phyloP scores from a whole-genome alignment of 2,888 invertebrate genomes.

The Eupithecia vulgata region DNA sequence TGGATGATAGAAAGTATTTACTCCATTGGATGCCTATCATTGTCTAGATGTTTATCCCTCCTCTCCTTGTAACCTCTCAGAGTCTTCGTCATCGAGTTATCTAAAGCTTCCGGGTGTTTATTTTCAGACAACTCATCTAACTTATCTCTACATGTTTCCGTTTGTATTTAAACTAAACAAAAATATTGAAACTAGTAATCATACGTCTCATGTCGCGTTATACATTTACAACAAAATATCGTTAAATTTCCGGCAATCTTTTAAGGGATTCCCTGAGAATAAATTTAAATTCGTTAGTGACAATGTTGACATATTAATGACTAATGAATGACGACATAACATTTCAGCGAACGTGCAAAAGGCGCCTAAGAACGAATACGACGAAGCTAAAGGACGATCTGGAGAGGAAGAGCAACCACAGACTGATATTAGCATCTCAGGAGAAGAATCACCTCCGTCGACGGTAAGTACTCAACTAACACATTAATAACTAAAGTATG shows the following conservation, averaged over 20 bases:
- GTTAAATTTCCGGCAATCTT: not conserved
- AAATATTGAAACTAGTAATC: not conserved
- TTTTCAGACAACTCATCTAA: not conserved
- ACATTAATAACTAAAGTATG: not conserved
- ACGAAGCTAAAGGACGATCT: slow-evolving; percentile 58
- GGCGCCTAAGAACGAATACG: slow-evolving; percentile 54
- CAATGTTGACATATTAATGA: slow-evolving; percentile 9
- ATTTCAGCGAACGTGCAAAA: slow-evolving; percentile 68
- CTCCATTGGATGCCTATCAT: slow-evolving; percentile 58
- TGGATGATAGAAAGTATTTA: slow-evolving; percentile 46
- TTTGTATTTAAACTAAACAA: not conserved
- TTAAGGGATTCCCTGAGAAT: not conserved
- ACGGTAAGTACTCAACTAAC: slow-evolving; percentile 63
- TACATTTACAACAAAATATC: not conserved
- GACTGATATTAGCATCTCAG: slow-evolving; percentile 75
- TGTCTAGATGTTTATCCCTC: slow-evolving; percentile 48
- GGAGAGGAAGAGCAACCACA: slow-evolving; percentile 70
- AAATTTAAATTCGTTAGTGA: not conserved
- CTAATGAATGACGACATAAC: slow-evolving; percentile 37
- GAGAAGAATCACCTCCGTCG: slow-evolving; percentile 66
- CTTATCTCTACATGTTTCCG: slow-evolving; percentile 3
- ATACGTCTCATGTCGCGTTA: not conserved
- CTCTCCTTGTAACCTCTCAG: slow-evolving; percentile 43
- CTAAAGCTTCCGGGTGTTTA: slow-evolving; percentile 9
- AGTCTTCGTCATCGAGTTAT: slow-evolving; percentile 56